These are phyloP conservation scores for Periphyllus acericola DNA, from an alignment of 2,888 invertebrate genomes.

Conservation along the genomic window DNA sequence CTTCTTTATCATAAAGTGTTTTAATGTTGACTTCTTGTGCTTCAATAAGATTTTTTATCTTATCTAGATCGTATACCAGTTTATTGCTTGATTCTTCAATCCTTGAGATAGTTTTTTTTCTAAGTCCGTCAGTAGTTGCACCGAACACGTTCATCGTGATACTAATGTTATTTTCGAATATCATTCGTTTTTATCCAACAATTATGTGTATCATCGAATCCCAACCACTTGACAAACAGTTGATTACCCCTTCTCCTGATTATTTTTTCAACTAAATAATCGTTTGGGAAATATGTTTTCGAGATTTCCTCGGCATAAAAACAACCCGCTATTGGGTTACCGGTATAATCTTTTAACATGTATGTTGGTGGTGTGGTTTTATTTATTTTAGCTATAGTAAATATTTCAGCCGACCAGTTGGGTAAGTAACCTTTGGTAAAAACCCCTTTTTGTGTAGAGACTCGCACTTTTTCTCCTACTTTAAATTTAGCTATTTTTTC, in stretches of 20 bases:
- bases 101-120: neutral
- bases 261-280: too few species aligned
- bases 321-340: too few species aligned
- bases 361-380: constrained; percentile 63
- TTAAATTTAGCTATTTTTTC: constrained; percentile 63
- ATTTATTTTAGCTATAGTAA: constrained; percentile 65
- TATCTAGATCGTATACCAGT: too few species aligned
- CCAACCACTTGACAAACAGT: constrained; percentile 57
- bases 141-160: neutral
- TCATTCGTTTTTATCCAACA: too few species aligned
- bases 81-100: neutral
- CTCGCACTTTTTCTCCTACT: constrained; percentile 66
- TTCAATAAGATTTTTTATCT: too few species aligned
- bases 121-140: too few species aligned
- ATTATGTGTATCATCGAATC: constrained; percentile 32
- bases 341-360: too few species aligned
- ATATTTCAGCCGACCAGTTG: constrained; percentile 66
- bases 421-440: constrained; percentile 67
- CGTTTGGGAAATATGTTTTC: too few species aligned
- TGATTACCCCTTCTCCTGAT: neutral
- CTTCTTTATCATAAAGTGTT: too few species aligned
- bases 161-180: too few species aligned
- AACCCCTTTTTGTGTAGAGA: constrained; percentile 65
- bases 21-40: too few species aligned
- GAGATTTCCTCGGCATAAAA: too few species aligned